Evolutionary conservation across 2,797 vertebrate species (phyloP), one percentile per base, ranked within the genome.

Genomic region (Amphiprion clarkii): DNA sequence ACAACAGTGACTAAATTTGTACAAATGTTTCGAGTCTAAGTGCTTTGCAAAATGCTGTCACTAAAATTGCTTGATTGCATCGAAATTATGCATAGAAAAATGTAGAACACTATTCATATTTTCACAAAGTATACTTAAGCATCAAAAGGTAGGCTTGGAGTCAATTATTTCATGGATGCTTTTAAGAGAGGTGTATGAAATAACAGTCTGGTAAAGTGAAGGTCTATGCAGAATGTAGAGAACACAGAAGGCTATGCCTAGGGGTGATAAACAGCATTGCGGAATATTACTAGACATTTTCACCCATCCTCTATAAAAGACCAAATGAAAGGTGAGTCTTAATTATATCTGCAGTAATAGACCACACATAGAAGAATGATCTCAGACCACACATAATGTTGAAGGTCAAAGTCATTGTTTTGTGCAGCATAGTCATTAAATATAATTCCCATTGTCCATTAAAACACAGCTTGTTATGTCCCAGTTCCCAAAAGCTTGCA

Each of bases 311-410:
- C 80, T 61, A 80, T 74, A 82, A 78, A 74, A 71, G 67, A 73
- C 58, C 71, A 75, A 88, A 82, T 88, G 66, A 82, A 86, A 84
- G 81, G 72, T 87, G 83, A 85, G 76, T 81, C 76, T 87, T 89
- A 81, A 91, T 92, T 89, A 86, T 44, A 88, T 66, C 71, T 77
- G 71, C 54, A 65, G 59, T 89, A 89, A 88, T 83, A 79, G 52
- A 57, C 59, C 19, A 2, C 64, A 60, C 65, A 77, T 62, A 78
- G 64, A 54, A 71, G 86, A 90, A 90, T 86, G 82, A 92, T 84
- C 80, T 86, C 69, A 83, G 87, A 77, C 76, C 63, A 84, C 84
- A 82, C 73, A 88, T 90, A 79, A 84, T 63, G 71, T 61, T 76
- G 52, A 87, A 78, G 80, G 78, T 83, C 82, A 82, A 74, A 82